Evolutionary conservation across 2,888 invertebrate genomes (phyloP).

Genomic region (Lucinisca nassula): DNA sequence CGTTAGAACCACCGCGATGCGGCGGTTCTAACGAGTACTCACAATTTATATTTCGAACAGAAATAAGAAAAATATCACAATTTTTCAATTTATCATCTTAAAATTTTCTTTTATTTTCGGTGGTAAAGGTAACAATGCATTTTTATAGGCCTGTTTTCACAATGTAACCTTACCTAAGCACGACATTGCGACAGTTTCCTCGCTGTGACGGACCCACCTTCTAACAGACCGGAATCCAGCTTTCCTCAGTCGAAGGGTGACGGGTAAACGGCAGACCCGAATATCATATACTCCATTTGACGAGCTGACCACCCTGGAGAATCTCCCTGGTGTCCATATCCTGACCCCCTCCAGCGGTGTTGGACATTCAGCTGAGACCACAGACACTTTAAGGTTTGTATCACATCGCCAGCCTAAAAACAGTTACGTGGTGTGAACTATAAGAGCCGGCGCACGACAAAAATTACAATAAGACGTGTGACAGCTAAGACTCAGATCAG

Average conservation of each 20-base stretch:
- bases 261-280: not conserved
- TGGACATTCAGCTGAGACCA: not conserved
- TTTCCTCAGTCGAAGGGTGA: not conserved
- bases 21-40: too few species aligned
- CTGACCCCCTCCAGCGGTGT: not conserved
- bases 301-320: not conserved
- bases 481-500: too few species aligned
- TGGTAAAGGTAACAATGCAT: too few species aligned
- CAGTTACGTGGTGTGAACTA: too few species aligned
- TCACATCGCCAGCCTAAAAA: not conserved
- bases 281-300: not conserved
- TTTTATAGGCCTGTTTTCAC: too few species aligned
- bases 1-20: too few species aligned
- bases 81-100: too few species aligned
- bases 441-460: too few species aligned
- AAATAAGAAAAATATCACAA: too few species aligned
- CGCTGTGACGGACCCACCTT: not conserved
- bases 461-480: too few species aligned
- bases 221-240: not conserved
- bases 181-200: not conserved
- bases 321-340: not conserved
- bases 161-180: not conserved
- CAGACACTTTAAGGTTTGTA: not conserved
- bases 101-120: too few species aligned
- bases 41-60: too few species aligned